Conservation (phyloP, 2,797 vertebrate genomes). For the Cyprinella venusta region DNA sequence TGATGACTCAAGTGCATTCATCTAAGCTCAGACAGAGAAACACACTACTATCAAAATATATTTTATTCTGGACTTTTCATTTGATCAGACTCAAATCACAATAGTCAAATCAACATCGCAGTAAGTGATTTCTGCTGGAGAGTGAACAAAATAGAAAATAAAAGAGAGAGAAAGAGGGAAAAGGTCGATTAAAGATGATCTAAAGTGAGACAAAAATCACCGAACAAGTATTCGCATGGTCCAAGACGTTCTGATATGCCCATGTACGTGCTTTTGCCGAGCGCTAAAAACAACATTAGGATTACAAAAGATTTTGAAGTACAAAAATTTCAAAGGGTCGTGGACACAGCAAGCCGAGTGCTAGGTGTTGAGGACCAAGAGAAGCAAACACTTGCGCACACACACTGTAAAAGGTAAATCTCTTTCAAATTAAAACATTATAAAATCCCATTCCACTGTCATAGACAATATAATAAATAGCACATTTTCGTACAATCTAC, state of each 20-base stretch:
- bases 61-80: slow-evolving; percentile 99
- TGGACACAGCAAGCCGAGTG: slow-evolving; percentile 81
- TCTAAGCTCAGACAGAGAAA: slow-evolving; percentile 7
- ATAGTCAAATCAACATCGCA: slow-evolving; percentile 96
- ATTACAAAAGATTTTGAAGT: slow-evolving; percentile 94
- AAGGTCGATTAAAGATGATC: slow-evolving; percentile 82
- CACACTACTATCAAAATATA: slow-evolving; percentile 98
- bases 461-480: slow-evolving; percentile 76
- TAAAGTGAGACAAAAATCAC: slow-evolving; percentile 83
- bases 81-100: slow-evolving; percentile 97
- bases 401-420: slow-evolving; percentile 90
- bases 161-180: slow-evolving; percentile 72
- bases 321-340: slow-evolving; percentile 92
- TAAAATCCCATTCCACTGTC: slow-evolving; percentile 83
- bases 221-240: slow-evolving; percentile 91
- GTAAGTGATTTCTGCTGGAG: slow-evolving; percentile 87
- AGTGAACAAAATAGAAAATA: slow-evolving; percentile 81
- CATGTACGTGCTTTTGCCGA: slow-evolving; percentile 68
- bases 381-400: slow-evolving; percentile 79
- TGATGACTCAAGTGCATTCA: not conserved
- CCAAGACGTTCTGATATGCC: slow-evolving; percentile 88
- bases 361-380: slow-evolving; percentile 69
- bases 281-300: slow-evolving; percentile 90
- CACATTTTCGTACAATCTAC: slow-evolving; percentile 70
- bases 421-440: slow-evolving; percentile 83